A percentile compares a stretch with the other conserved stretches of the same genome.
Conservation (phyloP, 1,140 invertebrate species). For the Drosophila bipectinata region DNA sequence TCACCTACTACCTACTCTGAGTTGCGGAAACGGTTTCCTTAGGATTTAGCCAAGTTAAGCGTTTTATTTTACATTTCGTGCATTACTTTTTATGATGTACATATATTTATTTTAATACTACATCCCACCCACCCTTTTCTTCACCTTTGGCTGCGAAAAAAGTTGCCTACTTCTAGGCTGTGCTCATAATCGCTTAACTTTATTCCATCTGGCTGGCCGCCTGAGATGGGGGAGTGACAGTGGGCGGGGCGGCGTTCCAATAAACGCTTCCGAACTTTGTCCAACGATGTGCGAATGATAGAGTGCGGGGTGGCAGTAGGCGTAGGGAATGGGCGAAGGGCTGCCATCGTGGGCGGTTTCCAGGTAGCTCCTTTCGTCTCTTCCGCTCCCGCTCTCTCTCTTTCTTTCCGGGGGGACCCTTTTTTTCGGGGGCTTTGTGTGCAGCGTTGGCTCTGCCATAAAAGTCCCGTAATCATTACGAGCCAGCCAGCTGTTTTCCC, state of each 20-base stretch:
- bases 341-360: not conserved
- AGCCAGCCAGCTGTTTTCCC: constrained; percentile 72
- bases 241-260: constrained; percentile 46
- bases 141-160: constrained; percentile 5
- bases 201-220: constrained; percentile 31
- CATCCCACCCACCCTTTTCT: not conserved
- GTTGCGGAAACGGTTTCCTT: not conserved
- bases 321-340: constrained; percentile 2
- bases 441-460: constrained; percentile 42
- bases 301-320: constrained; percentile 39
- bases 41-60: constrained; percentile 31
- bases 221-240: not conserved
- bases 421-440: constrained; percentile 34
- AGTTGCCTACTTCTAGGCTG: constrained; percentile 70
- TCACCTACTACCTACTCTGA: constrained; percentile 18
- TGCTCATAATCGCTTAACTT: constrained; percentile 54
- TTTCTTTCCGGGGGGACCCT: constrained; percentile 13
- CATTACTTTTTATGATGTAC: constrained; percentile 56
- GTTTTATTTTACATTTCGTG: constrained; percentile 39
- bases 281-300: constrained; percentile 79
- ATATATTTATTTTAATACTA: constrained; percentile 60
- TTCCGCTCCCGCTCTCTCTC: not conserved
- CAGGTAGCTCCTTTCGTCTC: constrained; percentile 30
- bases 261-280: constrained; percentile 69
- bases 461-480: constrained; percentile 77